Conservation (phyloP, 23 tunicate species). For the Trididemnum nubilum region DNA sequence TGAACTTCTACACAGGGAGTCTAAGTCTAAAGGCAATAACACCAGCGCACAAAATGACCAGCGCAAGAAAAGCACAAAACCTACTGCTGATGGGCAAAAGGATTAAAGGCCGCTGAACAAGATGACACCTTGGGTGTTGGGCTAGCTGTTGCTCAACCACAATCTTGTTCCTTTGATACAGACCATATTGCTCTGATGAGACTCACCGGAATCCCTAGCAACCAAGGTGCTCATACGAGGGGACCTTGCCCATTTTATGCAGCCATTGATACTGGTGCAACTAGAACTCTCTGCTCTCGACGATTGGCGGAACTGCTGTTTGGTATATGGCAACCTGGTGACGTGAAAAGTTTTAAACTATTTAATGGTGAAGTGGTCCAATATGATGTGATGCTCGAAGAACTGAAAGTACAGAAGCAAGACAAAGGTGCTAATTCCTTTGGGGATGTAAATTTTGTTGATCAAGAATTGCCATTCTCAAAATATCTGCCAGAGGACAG, state of each 20-base stretch:
- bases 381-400: background rate
- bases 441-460: background rate
- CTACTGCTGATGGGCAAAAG: too few relatives aligned
- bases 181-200: too few relatives aligned
- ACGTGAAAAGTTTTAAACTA: background rate
- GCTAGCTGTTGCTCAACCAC: too few relatives aligned
- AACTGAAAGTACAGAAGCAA: background rate
- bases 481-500: background rate
- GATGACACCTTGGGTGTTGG: background rate
- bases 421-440: background rate
- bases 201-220: too few relatives aligned
- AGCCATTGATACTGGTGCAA: background rate
- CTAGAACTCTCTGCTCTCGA: slow-evolving; percentile 4
- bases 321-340: background rate
- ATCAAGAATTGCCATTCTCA: slow-evolving; percentile 16
- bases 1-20: background rate
- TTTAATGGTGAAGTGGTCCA: background rate
- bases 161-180: too few relatives aligned
- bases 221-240: too few relatives aligned
- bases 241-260: too few relatives aligned
- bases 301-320: background rate
- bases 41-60: too few relatives aligned
- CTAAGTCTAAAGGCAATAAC: too few relatives aligned
- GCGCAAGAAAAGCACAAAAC: too few relatives aligned
- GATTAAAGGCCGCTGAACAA: too few relatives aligned